A percentile compares a stretch with the other conserved stretches of the same genome.
These are phyloP conservation scores for Caenorhabditis sp. DNA, from an alignment of 2,888 invertebrate genomes.

Conservation along the genomic window DNA sequence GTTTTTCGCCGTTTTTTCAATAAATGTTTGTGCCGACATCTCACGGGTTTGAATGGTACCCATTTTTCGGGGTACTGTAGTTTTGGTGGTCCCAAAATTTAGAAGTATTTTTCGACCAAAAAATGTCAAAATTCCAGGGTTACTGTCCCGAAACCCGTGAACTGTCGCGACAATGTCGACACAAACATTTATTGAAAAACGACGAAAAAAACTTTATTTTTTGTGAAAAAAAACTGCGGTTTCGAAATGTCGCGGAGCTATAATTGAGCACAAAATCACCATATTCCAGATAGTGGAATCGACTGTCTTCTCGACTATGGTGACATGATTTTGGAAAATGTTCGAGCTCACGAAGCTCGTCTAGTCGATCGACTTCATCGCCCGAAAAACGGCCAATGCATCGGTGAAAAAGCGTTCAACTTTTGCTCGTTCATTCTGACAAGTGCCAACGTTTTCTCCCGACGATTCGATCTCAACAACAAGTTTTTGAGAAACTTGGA, in stretches of 20 bases:
- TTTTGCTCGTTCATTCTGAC: slow-evolving; percentile 42
- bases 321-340: slow-evolving; percentile 31
- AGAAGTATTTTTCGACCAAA: no score
- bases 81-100: no score
- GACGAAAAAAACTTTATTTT: not conserved
- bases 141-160: no score
- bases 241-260: not conserved
- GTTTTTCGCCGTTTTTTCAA: no score
- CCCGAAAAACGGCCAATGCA: slow-evolving; percentile 9
- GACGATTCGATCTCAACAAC: slow-evolving; percentile 47
- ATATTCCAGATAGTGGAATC: slow-evolving; percentile 25
- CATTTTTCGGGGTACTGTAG: no score
- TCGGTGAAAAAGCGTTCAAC: slow-evolving; percentile 49
- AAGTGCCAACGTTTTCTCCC: slow-evolving; percentile 47
- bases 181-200: no score
- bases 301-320: slow-evolving; percentile 64
- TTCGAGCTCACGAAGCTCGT: slow-evolving; percentile 43
- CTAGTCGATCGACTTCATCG: slow-evolving; percentile 24
- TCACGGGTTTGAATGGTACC: no score
- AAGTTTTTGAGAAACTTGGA: slow-evolving; percentile 61
- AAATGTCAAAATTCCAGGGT: no score
- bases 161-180: no score
- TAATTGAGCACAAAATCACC: no score
- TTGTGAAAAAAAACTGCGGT: not conserved
- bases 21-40: no score